These are phyloP conservation scores for Catocala nupta DNA, from an alignment of 2,888 invertebrate species.

Conservation along the genomic window DNA sequence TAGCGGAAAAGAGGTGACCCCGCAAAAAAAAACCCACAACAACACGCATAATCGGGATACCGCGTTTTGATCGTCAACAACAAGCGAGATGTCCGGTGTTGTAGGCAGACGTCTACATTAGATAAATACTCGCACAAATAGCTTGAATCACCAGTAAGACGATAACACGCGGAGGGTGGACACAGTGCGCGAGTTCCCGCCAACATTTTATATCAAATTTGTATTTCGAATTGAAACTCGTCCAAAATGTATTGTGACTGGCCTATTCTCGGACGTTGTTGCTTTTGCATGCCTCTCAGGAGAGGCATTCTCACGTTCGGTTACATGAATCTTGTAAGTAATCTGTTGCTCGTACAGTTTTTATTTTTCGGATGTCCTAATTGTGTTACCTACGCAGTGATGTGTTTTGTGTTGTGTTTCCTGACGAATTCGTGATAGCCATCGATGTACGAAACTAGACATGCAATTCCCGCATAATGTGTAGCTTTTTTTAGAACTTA, in stretches of 20 bases:
- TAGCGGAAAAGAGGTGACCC: no score
- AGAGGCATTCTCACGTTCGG: slow-evolving; percentile 71
- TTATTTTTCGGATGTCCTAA: slow-evolving; percentile 20
- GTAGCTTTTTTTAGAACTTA: no score
- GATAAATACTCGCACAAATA: slow-evolving; percentile 40
- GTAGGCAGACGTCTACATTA: slow-evolving; percentile 36
- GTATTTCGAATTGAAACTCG: neutral
- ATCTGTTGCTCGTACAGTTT: neutral
- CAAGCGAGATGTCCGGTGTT: slow-evolving; percentile 50
- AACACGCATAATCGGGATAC: slow-evolving; percentile 18
- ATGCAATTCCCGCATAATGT: no score
- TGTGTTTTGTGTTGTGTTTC: neutral
- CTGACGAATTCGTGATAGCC: no score
- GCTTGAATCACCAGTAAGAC: slow-evolving; percentile 45
- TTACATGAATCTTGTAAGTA: slow-evolving; percentile 75
- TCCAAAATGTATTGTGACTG: slow-evolving; percentile 74
- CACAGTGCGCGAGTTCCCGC: neutral
- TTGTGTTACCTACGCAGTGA: slow-evolving; percentile 6
- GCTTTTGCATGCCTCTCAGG: slow-evolving; percentile 76
- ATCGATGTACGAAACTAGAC: no score
- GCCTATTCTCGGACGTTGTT: slow-evolving; percentile 66
- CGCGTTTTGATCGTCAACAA: slow-evolving; percentile 30
- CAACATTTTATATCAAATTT: neutral
- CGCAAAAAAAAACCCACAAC: neutral
- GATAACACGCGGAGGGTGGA: slow-evolving; percentile 20